Base-by-base conservation (phyloP, 2,888 invertebrate species). In the Tenthredo notha region DNA sequence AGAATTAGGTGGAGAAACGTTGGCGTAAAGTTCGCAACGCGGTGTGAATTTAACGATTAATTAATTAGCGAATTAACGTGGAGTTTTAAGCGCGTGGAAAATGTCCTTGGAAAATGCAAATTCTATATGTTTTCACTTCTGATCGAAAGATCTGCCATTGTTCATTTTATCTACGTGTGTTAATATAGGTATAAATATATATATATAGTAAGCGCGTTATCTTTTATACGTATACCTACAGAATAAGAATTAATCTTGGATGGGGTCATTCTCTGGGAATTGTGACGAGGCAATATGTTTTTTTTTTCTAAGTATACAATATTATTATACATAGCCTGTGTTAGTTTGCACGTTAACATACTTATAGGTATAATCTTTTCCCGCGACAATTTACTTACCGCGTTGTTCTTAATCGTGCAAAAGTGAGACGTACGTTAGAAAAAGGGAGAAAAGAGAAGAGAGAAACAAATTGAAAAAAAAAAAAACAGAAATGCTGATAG, bases 121-220 rank as follows among this genome's bases (percentile, higher is more conserved):
- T 77, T 21, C 43, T 40, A 12, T 37, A 12, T 61, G 83, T 83
- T 83, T 83, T 83, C 83, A 83, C 83, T 83, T 83, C 65, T 21
- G 80, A 80, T 61, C 43, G 40, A 33, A 50, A 47, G 83, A 83
- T 83, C 83, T 83, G 83, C 83, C 83, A 83, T 83, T 83, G 83
- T 83, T 83, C 67, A 67, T 83, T 80, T 65, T 80, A 77, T 18
- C 18, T 50, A 83, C 21, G 61, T 65, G 29, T 67, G 18, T 18
- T 61, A 40, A 21, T 33, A 33, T 33, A 33, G 1, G 2, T 2
- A 1, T 33, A 33, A 2, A 33, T 1, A 1, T 33, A 33, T 33
- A 33, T 1, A 4, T 33, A 33, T 33, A 15, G 10, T 47, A 37
- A 54, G 77, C 43, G 12, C 1, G 21, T 77, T 77, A 77, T 77